Conservation (phyloP, 2,888 invertebrate genomes). For the Mantis religiosa region DNA sequence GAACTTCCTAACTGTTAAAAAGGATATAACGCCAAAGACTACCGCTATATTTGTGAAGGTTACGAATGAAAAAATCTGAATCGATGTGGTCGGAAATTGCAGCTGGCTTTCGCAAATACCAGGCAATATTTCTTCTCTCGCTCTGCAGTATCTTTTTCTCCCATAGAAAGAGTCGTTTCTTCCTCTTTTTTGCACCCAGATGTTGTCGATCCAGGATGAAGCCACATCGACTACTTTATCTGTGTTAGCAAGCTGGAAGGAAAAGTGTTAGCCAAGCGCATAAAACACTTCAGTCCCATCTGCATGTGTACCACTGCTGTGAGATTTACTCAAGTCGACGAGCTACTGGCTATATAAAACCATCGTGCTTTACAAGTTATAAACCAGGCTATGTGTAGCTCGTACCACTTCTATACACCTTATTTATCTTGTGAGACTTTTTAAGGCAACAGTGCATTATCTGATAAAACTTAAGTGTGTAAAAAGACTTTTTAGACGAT, state of each 20-base stretch:
- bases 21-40: not conserved
- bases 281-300: not conserved
- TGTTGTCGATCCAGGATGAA: not conserved
- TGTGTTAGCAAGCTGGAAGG: not conserved
- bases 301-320: not conserved
- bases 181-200: not conserved
- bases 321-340: not conserved
- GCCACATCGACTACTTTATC: not conserved
- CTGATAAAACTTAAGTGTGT: no score
- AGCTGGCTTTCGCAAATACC: not conserved
- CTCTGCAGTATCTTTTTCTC: not conserved
- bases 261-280: not conserved
- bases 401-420: no score
- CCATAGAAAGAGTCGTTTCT: not conserved
- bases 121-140: not conserved
- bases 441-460: no score
- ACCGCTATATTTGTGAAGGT: not conserved
- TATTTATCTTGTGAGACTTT: no score
- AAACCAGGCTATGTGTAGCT: not conserved
- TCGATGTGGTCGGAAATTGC: not conserved
- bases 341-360: not conserved
- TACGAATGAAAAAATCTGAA: not conserved
- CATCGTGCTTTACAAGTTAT: not conserved
- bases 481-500: no score
- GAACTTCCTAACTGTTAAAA: not conserved